Conservation (phyloP, 30 jellyfish, hydroid and myxozoan species). For the Turritopsis dohrnii region DNA sequence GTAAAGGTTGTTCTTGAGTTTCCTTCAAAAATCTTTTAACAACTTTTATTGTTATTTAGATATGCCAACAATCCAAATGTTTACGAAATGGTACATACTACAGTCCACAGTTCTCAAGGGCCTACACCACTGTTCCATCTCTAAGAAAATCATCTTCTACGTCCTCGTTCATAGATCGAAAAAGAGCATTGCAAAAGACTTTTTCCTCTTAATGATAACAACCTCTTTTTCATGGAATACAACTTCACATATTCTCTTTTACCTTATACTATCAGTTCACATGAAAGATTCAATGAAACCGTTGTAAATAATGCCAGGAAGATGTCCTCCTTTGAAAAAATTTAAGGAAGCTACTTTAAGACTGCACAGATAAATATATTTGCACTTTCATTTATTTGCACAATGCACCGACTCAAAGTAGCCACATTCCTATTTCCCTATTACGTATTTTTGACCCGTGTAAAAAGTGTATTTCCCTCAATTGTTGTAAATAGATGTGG, state of each 20-base stretch:
- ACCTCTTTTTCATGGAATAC: neutral
- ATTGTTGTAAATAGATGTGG: neutral
- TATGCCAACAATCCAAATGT: neutral
- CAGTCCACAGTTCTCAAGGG: neutral
- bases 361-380: too few species aligned
- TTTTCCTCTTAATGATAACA: neutral
- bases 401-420: too few species aligned
- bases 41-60: neutral
- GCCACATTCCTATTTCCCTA: too few species aligned
- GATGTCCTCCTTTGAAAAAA: too few species aligned
- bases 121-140: neutral
- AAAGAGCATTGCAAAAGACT: neutral
- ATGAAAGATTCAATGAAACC: too few species aligned
- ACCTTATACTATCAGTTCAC: too few species aligned
- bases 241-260: too few species aligned
- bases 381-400: too few species aligned
- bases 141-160: neutral
- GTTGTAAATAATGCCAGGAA: too few species aligned
- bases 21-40: neutral
- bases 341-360: too few species aligned
- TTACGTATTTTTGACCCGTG: neutral
- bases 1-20: neutral
- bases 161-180: neutral
- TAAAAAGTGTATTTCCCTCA: neutral
- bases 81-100: neutral